These are phyloP conservation scores for Portevinia maculata DNA, from an alignment of 2,888 invertebrate species.

Conservation along the genomic window DNA sequence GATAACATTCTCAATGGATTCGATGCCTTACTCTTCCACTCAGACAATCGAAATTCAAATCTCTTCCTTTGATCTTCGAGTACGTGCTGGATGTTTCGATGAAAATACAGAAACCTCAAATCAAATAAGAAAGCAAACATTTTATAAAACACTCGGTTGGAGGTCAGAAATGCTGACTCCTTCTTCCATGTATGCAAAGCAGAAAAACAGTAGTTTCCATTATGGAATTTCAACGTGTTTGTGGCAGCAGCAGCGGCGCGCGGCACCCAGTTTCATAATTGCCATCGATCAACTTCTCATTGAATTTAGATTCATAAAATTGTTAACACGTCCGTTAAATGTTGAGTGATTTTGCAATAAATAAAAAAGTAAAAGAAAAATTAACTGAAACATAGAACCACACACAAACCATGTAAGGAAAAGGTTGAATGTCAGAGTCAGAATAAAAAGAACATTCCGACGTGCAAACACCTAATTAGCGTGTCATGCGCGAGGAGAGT, in stretches of 20 bases:
- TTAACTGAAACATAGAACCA: conserved; percentile 24
- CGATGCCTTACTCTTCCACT: conserved; percentile 47
- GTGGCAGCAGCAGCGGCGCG: too few relatives aligned
- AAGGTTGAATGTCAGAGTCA: conserved; percentile 61
- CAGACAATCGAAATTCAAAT: conserved; percentile 38
- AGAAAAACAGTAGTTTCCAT: conserved; percentile 21
- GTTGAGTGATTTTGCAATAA: conserved; percentile 68
- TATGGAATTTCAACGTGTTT: conserved; percentile 35
- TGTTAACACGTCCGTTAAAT: conserved; percentile 73
- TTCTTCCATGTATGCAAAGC: conserved; percentile 35
- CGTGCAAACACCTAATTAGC: conserved; percentile 67
- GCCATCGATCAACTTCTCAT: conserved; percentile 71
- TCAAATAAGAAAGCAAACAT: conserved; percentile 22
- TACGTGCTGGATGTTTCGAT: conserved; percentile 29
- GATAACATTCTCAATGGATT: conserved; percentile 41
- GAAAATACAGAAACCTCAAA: conserved; percentile 33
- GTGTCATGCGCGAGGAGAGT: conserved; percentile 66
- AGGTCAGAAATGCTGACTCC: conserved; percentile 43
- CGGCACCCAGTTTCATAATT: conserved; percentile 70
- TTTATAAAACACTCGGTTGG: conserved; percentile 8
- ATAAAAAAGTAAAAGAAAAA: conserved; percentile 43
- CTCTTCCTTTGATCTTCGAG: conserved; percentile 55
- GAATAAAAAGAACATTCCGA: conserved; percentile 34
- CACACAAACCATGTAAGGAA: conserved; percentile 8
- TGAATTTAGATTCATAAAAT: conserved; percentile 73